Conservation (phyloP, 2,888 invertebrate species). For the Perithous albicinctus region DNA sequence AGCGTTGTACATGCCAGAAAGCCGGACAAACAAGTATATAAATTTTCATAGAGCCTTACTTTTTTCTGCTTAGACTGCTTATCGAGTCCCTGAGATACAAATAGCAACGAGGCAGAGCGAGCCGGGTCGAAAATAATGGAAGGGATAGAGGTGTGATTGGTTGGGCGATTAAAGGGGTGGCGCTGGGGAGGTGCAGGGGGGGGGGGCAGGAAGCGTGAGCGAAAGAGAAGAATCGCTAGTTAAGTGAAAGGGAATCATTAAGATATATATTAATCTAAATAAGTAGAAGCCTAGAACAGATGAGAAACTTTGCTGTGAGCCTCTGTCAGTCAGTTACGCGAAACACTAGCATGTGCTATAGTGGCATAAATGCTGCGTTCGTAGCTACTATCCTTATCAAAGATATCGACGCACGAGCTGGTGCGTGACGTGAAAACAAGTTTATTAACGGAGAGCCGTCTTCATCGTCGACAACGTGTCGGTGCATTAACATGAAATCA, state of each 20-base stretch:
- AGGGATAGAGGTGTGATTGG: constrained; percentile 10
- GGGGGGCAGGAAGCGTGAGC: background rate
- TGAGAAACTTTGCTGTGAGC: constrained; percentile 1
- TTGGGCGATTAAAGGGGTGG: too few species aligned
- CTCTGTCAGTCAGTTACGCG: constrained; percentile 9
- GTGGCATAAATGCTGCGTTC: background rate
- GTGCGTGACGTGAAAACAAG: constrained; percentile 61
- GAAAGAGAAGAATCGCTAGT: background rate
- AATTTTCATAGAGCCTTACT: constrained; percentile 76
- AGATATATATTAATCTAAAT: background rate
- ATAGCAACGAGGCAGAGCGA: constrained; percentile 33
- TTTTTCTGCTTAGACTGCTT: constrained; percentile 77
- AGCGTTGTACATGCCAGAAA: constrained; percentile 11
- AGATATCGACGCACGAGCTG: constrained; percentile 48
- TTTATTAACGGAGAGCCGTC: constrained; percentile 48
- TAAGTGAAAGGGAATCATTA: constrained; percentile 10
- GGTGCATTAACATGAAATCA: constrained; percentile 59
- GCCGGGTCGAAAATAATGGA: constrained; percentile 3
- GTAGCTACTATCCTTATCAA: constrained; percentile 56
- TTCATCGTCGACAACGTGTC: constrained; percentile 9
- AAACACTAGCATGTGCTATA: constrained; percentile 16
- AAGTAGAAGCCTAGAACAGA: constrained; percentile 7
- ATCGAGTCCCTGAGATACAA: constrained; percentile 68
- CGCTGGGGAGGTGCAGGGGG: background rate
- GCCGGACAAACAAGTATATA: constrained; percentile 74